phyloP scores from a whole-genome alignment of 2,113 vertebrate genomes.

The Gymnobelideus leadbeateri region DNA sequence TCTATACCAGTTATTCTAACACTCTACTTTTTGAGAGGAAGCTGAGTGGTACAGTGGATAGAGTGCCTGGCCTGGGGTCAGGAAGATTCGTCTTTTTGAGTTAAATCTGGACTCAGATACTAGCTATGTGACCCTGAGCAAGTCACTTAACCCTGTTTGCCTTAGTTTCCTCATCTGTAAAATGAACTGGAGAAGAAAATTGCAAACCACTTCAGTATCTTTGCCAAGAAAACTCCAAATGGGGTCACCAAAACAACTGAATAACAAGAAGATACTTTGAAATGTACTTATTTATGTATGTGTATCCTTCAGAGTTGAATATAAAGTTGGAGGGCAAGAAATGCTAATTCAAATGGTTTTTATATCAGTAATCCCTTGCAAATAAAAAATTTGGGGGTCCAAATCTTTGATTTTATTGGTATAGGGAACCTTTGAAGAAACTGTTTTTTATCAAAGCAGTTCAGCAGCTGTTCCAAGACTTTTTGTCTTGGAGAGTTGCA shows the following conservation, averaged over 20 bases:
- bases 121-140: no score
- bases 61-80: no score
- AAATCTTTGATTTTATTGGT: not conserved
- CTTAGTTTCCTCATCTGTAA: no score
- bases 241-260: not conserved
- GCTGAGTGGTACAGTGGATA: no score
- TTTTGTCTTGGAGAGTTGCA: not conserved
- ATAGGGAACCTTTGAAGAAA: not conserved
- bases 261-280: not conserved
- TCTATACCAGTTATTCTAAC: not conserved
- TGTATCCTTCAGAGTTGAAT: not conserved
- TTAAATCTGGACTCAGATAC: no score
- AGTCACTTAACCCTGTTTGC: no score
- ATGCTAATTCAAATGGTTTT: not conserved
- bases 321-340: not conserved
- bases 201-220: no score
- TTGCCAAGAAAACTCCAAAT: no score
- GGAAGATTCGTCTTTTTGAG: no score
- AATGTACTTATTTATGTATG: not conserved
- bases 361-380: not conserved
- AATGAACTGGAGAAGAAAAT: no score
- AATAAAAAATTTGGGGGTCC: not conserved
- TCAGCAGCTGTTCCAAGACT: not conserved
- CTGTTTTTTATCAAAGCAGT: not conserved
- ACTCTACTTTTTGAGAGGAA: not conserved